A percentile compares a stretch with the other conserved stretches of the same genome.
Conservation (phyloP, 2,888 invertebrate genomes). For the Rhagium mordax region DNA sequence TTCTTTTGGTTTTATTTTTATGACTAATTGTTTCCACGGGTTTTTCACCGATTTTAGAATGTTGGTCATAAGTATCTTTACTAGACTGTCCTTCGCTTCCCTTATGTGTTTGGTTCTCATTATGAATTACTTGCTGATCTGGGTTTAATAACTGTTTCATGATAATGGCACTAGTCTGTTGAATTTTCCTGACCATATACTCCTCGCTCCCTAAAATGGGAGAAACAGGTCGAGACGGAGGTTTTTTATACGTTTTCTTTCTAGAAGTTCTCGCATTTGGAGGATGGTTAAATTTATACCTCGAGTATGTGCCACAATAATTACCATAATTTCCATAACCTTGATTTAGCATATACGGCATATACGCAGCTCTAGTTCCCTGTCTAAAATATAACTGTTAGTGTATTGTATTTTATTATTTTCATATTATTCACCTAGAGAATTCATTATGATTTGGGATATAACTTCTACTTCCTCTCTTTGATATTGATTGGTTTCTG, state of each 20-base stretch:
- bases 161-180: slow-evolving; percentile 64
- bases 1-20: slow-evolving; percentile 38
- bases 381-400: neutral
- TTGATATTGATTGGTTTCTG: neutral
- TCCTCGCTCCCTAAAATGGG: slow-evolving; percentile 66
- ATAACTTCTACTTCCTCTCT: neutral
- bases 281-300: neutral
- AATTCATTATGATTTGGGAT: neutral
- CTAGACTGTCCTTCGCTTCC: neutral
- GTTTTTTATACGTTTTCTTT: neutral
- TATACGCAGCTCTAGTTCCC: too few relatives aligned
- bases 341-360: too few relatives aligned
- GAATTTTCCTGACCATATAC: slow-evolving; percentile 63
- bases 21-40: neutral
- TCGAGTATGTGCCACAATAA: neutral
- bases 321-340: neutral
- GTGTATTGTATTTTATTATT: neutral
- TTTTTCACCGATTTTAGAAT: slow-evolving; percentile 24
- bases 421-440: neutral
- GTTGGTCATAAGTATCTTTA: slow-evolving; percentile 18
- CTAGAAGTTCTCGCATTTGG: neutral
- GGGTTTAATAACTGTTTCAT: slow-evolving; percentile 60
- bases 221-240: slow-evolving; percentile 42
- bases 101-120: slow-evolving; percentile 6
- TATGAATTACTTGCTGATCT: slow-evolving; percentile 10